A percentile compares a stretch with the other conserved stretches of the same genome.
These are phyloP conservation scores for Crotalus horridus DNA, from an alignment of 2,113 vertebrate species.

Conservation along the genomic window DNA sequence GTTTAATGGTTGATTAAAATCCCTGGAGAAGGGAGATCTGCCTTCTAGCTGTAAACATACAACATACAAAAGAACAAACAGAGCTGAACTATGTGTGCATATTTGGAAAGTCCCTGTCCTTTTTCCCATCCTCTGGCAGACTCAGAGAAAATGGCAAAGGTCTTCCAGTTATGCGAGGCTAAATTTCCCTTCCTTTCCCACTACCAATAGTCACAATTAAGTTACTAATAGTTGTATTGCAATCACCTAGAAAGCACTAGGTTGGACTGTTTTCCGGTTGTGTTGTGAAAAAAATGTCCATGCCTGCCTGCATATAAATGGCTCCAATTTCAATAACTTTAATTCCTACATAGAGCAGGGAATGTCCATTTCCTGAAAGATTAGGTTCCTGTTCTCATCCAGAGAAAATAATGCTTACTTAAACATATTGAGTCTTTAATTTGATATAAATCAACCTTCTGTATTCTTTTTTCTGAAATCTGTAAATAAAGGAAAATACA, in stretches of 20 bases:
- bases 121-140: background rate
- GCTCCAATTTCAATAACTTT: background rate
- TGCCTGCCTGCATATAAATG: background rate
- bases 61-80: background rate
- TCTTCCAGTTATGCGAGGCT: background rate
- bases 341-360: background rate
- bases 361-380: background rate
- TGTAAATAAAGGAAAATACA: background rate
- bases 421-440: background rate
- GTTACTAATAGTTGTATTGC: background rate
- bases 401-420: background rate
- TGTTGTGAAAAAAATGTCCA: background rate
- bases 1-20: background rate
- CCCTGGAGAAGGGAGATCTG: background rate
- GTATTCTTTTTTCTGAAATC: background rate
- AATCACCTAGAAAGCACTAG: background rate
- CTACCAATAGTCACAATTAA: background rate
- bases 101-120: background rate
- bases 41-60: background rate
- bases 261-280: background rate
- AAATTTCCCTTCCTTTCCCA: background rate
- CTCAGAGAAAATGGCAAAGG: background rate
- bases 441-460: background rate
- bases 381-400: background rate
- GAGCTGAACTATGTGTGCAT: background rate